Evolutionary conservation across 1,140 invertebrate genomes (phyloP), one percentile per base, ranked within the genome.

Genomic region (Nixonia krombeini): DNA sequence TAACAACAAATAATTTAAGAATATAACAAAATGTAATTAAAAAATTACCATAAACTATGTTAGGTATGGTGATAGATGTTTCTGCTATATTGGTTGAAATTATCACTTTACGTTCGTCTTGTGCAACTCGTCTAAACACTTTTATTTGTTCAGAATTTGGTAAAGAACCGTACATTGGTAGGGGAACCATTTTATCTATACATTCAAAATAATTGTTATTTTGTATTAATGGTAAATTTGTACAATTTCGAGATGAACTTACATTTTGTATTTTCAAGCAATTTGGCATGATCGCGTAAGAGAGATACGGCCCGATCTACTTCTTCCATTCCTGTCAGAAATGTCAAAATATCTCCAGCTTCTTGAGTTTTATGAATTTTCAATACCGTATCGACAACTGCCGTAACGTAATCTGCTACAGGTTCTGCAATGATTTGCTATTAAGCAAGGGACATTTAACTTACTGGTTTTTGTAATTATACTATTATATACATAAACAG

Each of bases 81-180:
- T 99, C 98, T 0, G 97, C 97, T 49, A 99, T 96, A 80, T 99
- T 99, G 2, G 98, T 99, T 0, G 97, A 94, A 10, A 99, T 87
- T 0, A 99, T 90, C 18, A 99, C 90, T 86, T 99, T 99, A 23
- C 98, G 87, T 0, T 89, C 88, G 23, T 90, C 90, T 73, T 90
- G 88, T 7, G 92, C 89, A 1, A 92, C 87, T 21, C 87, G 88
- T 72, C 94, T 91, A 83, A 98, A 98, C 1, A 94, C 95, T 79
- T 94, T 94, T 29, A 99, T 76, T 83, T 99, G 93, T 64, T 96
- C 94, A 29, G 90, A 86, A 69, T 92, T 89, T 0, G 94, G 90
- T 44, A 99, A 84, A 49, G 94, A 93, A 12, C 96, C 96, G 81
- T 99, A 97, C 90, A 99, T 92, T 1, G 97, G 93, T 10, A 98